Conservation (phyloP, 2,797 vertebrate genomes). For the Sebastes taczanowskii region DNA sequence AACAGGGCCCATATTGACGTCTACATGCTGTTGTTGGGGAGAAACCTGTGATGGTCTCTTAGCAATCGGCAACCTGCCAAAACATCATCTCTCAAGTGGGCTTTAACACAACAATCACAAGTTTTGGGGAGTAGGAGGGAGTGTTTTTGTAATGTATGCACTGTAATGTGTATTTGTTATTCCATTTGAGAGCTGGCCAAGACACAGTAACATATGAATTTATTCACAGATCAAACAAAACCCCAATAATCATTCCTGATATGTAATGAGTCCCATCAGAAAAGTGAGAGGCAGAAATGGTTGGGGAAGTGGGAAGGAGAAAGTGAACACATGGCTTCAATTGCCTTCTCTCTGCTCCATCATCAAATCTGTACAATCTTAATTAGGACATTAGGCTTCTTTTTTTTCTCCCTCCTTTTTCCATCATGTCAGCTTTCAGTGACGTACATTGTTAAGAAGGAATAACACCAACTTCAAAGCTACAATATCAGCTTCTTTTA, state of each 20-base stretch:
- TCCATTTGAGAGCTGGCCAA: constrained; percentile 6
- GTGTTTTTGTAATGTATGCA: constrained; percentile 9
- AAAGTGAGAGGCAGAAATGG: constrained; percentile 21
- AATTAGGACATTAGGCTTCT: constrained; percentile 75
- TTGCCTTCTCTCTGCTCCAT: constrained; percentile 69
- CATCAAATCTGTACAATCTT: constrained; percentile 77
- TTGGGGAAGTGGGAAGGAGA: constrained; percentile 16
- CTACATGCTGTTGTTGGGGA: not conserved
- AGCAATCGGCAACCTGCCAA: constrained; percentile 12
- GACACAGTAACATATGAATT: constrained; percentile 4
- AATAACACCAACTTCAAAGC: constrained; percentile 65
- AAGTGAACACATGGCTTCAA: constrained; percentile 73
- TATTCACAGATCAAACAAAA: constrained; percentile 39
- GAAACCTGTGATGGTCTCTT: constrained; percentile 17
- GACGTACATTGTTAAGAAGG: constrained; percentile 54
- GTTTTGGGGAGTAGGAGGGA: not conserved
- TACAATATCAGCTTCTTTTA: constrained; percentile 42
- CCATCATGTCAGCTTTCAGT: constrained; percentile 74
- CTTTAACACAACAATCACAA: constrained; percentile 6
- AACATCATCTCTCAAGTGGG: constrained; percentile 11
- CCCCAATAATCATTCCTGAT: constrained; percentile 17
- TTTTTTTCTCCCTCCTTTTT: constrained; percentile 60
- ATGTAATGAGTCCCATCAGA: constrained; percentile 10
- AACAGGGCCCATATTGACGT: not conserved
- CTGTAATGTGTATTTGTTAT: constrained; percentile 8